Evolutionary conservation across 2,113 vertebrate species (phyloP).

Genomic region (Cyprinodon variegatus): DNA sequence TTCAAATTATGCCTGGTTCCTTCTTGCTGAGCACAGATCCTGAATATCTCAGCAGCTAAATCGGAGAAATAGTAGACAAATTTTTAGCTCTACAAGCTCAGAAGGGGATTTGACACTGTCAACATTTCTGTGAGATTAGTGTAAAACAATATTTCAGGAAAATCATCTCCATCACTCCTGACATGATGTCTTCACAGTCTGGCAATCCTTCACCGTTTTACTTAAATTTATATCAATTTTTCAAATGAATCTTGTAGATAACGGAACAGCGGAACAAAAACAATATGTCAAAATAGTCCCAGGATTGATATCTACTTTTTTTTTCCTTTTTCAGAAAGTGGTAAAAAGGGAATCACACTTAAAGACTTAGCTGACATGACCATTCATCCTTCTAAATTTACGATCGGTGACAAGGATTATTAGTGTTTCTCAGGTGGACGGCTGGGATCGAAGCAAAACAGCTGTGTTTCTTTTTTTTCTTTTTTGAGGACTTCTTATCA

Average conservation of each 20-base stretch:
- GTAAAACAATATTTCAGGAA: constrained; percentile 30
- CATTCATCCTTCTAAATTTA: constrained; percentile 72
- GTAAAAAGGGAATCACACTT: constrained; percentile 42
- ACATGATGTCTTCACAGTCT: constrained; percentile 33
- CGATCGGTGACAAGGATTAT: constrained; percentile 61
- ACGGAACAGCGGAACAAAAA: constrained; percentile 27
- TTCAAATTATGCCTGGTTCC: not conserved
- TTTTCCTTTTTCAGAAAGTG: constrained; percentile 54
- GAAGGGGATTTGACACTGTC: constrained; percentile 28
- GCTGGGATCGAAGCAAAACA: constrained; percentile 51
- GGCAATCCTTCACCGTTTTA: constrained; percentile 21
- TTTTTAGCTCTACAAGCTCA: constrained; percentile 8
- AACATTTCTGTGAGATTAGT: constrained; percentile 36
- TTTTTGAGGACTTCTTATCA: constrained; percentile 65
- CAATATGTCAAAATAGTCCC: constrained; percentile 54
- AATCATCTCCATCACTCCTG: constrained; percentile 48
- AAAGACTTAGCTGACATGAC: constrained; percentile 57
- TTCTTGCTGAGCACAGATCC: constrained; percentile 8
- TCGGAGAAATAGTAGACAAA: constrained; percentile 11
- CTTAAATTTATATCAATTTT: constrained; percentile 32
- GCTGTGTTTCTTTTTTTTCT: constrained; percentile 3
- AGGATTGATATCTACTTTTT: constrained; percentile 58
- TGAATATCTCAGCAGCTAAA: constrained; percentile 5
- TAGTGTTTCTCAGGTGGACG: constrained; percentile 68
- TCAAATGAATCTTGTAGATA: constrained; percentile 54